A percentile compares a stretch with the other conserved stretches of the same genome.
These are phyloP conservation scores for Leuciscus idus DNA, from an alignment of 2,113 vertebrate genomes.

Conservation along the genomic window DNA sequence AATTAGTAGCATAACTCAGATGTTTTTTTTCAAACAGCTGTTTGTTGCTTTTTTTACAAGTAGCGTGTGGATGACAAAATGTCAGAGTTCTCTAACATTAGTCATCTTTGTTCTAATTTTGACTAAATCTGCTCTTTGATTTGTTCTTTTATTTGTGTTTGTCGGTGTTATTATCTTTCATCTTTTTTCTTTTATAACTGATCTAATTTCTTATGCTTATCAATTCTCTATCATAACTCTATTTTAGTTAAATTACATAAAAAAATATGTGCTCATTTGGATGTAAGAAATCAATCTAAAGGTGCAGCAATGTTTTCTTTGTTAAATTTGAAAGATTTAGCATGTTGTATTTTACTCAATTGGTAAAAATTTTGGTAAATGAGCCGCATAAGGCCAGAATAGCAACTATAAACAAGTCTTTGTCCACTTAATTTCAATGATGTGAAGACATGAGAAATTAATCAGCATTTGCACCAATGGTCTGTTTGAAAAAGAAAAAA, in stretches of 20 bases:
- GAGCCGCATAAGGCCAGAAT: not conserved
- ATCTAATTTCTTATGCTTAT: not conserved
- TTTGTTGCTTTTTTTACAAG: not conserved
- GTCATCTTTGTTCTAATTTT: not conserved
- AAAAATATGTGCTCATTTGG: not conserved
- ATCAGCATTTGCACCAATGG: not conserved
- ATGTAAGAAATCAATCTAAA: not conserved
- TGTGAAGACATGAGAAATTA: not conserved
- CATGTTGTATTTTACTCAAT: not conserved
- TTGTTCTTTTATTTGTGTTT: not conserved
- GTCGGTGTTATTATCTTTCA: not conserved
- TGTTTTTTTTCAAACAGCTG: too few relatives aligned
- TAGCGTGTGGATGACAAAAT: not conserved
- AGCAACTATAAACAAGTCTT: not conserved
- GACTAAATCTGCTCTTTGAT: constrained; percentile 9
- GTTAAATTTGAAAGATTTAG: not conserved
- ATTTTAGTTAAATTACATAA: not conserved
- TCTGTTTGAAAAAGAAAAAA: not conserved
- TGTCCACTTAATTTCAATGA: not conserved
- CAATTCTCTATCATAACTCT: not conserved
- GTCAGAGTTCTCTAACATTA: not conserved
- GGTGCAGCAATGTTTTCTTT: not conserved
- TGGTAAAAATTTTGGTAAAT: not conserved
- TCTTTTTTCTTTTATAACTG: not conserved
- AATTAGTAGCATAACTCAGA: not conserved